Evolutionary conservation across 1,140 invertebrate species (phyloP), one percentile per base, ranked within the genome.

Genomic region (Pygmarrhopalites habei): DNA sequence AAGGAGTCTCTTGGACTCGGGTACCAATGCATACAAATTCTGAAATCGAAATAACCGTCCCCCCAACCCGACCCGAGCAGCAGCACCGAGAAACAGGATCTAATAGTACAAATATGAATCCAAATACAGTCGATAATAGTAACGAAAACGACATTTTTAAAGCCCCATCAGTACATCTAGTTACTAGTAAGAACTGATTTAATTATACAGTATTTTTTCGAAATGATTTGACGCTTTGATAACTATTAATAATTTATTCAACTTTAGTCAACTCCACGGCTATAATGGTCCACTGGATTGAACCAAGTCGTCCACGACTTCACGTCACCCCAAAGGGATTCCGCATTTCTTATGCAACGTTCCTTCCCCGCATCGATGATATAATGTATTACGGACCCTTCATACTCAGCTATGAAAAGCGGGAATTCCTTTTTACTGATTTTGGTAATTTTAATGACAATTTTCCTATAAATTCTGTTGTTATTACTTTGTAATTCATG

Each of bases 261-360:
- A 67, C 65, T 28, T 53, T 67, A 41, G 26, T 67, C 10, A 67
- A 67, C 43, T 60, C 65, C n/a, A 56, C 65, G 26, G 55, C 65
- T 43, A 46, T 64, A n/a, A 43, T 60, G 21, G 65, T 60, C 7
- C 58, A 64, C 35, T 63, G 60, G 61, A 63, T 58, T 67, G 65
- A 63, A 26, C 51, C 60, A 17, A 32, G n/a, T 30, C 25, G 49
- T 28, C 35, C 21, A 23, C 56, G 32, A 41, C 47, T 30, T 17
- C 25, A 64, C 17, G 44, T 64, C 2, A 47, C 32, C 44, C n/a
- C 58, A n/a, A 67, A 67, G 35, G 65, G 65, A 41, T 67, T 60
- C 41, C 56, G 65, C 12, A 25, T 67, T 25, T 53, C 57, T 21
- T 63, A 60, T 52, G 58, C 61, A 14, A 67, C 60, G 2, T 60